Conservation (phyloP, 2,888 invertebrate genomes). For the Gnatocerus cornutus region DNA sequence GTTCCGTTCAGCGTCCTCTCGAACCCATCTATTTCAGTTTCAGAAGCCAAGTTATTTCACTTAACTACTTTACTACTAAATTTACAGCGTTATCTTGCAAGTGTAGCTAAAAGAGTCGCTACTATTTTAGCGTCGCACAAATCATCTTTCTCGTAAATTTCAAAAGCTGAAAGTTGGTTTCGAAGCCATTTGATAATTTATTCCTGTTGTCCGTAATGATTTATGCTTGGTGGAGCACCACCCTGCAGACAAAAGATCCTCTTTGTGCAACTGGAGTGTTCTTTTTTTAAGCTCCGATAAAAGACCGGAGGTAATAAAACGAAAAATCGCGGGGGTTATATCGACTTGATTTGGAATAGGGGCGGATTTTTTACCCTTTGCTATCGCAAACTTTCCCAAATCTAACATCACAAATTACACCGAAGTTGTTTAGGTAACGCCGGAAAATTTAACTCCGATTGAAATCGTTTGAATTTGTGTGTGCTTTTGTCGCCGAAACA, state of each 20-base stretch:
- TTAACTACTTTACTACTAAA: constrained; percentile 47
- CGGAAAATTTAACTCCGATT: constrained; percentile 25
- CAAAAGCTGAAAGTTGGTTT: constrained; percentile 33
- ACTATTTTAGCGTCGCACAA: constrained; percentile 48
- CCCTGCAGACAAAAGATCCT: constrained; percentile 37
- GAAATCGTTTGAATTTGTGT: constrained; percentile 20
- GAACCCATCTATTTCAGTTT: constrained; percentile 43
- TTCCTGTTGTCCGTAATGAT: constrained; percentile 43
- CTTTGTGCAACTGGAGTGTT: constrained; percentile 38
- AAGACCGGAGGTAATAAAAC: constrained; percentile 35
- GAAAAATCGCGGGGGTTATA: constrained; percentile 21
- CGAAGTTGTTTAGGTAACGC: constrained; percentile 12
- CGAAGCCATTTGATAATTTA: constrained; percentile 43
- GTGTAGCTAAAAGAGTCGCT: constrained; percentile 47
- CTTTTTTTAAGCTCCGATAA: constrained; percentile 37
- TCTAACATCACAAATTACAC: constrained; percentile 15
- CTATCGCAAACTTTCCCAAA: background rate
- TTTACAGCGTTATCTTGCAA: constrained; percentile 48
- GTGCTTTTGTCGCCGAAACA: constrained; percentile 35
- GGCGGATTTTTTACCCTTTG: constrained; percentile 18
- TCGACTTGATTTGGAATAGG: constrained; percentile 11
- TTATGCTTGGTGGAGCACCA: constrained; percentile 40
- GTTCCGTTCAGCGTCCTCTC: constrained; percentile 36
- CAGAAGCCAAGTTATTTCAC: constrained; percentile 43
- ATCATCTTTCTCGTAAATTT: constrained; percentile 48